Conservation (phyloP, 92 coral and sea anemone species). For the Hydrozoanthus gracilis region DNA sequence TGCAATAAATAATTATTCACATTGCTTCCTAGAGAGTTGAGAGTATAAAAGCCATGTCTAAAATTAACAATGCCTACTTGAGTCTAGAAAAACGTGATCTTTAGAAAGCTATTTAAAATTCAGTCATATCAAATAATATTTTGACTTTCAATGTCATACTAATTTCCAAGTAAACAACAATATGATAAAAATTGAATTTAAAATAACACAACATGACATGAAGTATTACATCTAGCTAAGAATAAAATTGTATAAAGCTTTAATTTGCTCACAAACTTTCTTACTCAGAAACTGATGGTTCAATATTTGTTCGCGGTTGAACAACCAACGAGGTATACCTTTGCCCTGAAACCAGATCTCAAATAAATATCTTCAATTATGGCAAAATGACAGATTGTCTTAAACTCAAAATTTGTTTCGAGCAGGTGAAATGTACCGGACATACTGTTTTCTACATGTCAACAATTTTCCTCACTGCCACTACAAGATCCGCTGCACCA, state of each 20-base stretch:
- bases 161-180: background rate
- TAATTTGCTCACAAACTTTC: background rate
- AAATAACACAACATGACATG: background rate
- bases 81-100: background rate
- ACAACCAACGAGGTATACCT: background rate
- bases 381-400: background rate
- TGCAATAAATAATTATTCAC: background rate
- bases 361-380: slow-evolving; percentile 12
- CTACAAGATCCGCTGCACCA: background rate
- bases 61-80: background rate
- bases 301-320: background rate
- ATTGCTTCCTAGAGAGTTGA: background rate
- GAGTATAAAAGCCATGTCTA: background rate
- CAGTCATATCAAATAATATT: background rate
- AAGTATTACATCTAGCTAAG: too few species aligned
- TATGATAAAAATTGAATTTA: background rate
- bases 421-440: background rate
- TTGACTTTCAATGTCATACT: background rate
- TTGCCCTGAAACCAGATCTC: background rate
- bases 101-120: background rate
- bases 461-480: background rate
- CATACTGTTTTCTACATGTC: background rate
- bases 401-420: background rate
- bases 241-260: background rate
- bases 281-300: background rate